Evolutionary conservation across 2,797 vertebrate species (phyloP), one percentile per base, ranked within the genome.

Genomic region (Antennarius maculatus): DNA sequence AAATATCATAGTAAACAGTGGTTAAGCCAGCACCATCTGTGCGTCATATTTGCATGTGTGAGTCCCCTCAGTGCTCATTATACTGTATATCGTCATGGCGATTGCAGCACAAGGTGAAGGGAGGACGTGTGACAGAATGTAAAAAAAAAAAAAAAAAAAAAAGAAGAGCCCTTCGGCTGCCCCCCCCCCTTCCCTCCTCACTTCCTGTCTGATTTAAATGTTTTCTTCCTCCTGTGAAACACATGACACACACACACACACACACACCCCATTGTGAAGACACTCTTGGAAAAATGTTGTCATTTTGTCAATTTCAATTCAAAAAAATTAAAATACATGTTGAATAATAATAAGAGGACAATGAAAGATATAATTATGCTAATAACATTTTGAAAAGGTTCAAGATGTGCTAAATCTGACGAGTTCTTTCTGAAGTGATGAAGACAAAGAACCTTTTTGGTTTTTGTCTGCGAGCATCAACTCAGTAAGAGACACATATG

Each of bases 121-220:
- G 49, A 80, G 77, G 72, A 75, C 71, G 69, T 72, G 79, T 76
- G 77, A 70, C 69, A 64, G 68, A 60, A 59, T 70, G 67, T 68
- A 60, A 67, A 68, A 79, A 13, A 34, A 4, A 34, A 66, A 70
- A 60, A 67, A 68, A 79, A 13, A 34, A 4, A 34, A 66, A 70
- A 72, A 66, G 5, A 23, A 23, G 23, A 23, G 23, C 41, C 55
- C 53, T n/a, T 31, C 65, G 39, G 61, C 49, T 48, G 57, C 61
- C 69, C 74, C 85, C 74, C 72, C 68, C 54, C 31, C 37, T 3
- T 5, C 31, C 65, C 75, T 80, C 50, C 76, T 57, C 17, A 69
- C 58, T 67, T 55, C 52, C 49, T 54, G 67, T 62, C 73, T 83
- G 77, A 81, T 73, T 77, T 78, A 87, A 86, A 88, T 65, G 72